A percentile compares a stretch with the other conserved stretches of the same genome.
Evolutionary conservation across 2,113 vertebrate genomes (phyloP).

Genomic region (Mirounga angustirostris): DNA sequence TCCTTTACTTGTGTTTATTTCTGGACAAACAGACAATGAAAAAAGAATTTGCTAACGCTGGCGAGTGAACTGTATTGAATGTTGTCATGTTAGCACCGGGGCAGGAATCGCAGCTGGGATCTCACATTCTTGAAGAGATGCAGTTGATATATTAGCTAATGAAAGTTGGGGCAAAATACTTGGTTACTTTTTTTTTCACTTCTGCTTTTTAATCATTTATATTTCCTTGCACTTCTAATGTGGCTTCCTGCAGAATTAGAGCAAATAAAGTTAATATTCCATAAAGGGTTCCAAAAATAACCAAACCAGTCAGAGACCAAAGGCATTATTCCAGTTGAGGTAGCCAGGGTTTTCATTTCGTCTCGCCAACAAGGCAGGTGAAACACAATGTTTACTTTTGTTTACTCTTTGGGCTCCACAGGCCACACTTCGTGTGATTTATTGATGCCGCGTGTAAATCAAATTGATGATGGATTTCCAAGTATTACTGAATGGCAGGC

Average conservation of each 20-base stretch:
- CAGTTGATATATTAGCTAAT: conserved; percentile 31
- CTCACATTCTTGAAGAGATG: not conserved
- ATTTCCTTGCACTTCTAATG: conserved; percentile 75
- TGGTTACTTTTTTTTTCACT: not conserved
- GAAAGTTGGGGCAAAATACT: conserved; percentile 57
- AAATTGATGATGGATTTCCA: conserved; percentile 84
- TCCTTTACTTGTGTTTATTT: not conserved
- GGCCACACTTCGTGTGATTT: conserved; percentile 79
- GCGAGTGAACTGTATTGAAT: not conserved
- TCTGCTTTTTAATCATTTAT: conserved; percentile 78
- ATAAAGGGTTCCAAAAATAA: conserved; percentile 80
- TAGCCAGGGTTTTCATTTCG: conserved; percentile 71
- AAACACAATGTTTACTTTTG: conserved; percentile 82
- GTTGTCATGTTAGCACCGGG: not conserved
- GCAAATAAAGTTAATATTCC: conserved; percentile 80
- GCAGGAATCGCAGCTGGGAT: not conserved
- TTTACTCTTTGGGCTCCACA: conserved; percentile 77
- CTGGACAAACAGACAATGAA: not conserved
- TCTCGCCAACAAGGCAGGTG: conserved; percentile 79
- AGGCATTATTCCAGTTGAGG: conserved; percentile 75
- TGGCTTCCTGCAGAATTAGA: conserved; percentile 81
- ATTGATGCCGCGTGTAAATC: conserved; percentile 79
- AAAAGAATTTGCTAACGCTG: not conserved
- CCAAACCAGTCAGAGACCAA: conserved; percentile 66
- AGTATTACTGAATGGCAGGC: conserved; percentile 75